Evolutionary conservation across 2,113 vertebrate species (phyloP).

Genomic region (Xenotilapia flavipinnis): DNA sequence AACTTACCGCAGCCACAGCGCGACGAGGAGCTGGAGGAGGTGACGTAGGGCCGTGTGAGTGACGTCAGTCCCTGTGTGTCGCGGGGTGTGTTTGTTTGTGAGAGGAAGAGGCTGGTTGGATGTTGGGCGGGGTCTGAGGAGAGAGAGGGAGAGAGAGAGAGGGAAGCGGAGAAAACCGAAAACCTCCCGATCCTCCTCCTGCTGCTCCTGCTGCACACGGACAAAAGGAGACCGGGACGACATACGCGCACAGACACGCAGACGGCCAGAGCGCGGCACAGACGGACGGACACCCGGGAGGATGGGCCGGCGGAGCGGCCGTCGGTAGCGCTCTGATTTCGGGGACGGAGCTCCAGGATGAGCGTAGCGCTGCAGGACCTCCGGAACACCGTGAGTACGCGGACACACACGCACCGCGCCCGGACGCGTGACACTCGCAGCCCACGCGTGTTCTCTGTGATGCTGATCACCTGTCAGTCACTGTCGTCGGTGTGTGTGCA

Average conservation of each 20-base stretch:
- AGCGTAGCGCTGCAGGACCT: constrained; percentile 68
- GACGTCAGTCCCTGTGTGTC: constrained; percentile 42
- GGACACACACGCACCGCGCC: neutral
- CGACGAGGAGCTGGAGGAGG: neutral
- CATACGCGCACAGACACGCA: neutral
- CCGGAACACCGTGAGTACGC: constrained; percentile 58
- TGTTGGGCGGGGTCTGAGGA: constrained; percentile 52
- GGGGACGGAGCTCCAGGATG: constrained; percentile 57
- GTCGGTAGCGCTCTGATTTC: constrained; percentile 48
- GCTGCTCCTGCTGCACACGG: neutral
- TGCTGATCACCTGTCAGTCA: constrained; percentile 21
- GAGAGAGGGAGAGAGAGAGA: neutral
- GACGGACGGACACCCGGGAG: neutral
- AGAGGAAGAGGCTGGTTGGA: constrained; percentile 58
- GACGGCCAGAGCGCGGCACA: neutral
- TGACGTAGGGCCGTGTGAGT: constrained; percentile 21
- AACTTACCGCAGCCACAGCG: neutral
- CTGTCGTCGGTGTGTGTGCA: neutral
- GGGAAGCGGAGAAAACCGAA: neutral
- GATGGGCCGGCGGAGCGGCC: constrained; percentile 44
- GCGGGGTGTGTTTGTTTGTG: constrained; percentile 62
- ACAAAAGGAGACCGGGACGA: neutral
- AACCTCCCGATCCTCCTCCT: neutral
- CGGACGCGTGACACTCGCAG: neutral
- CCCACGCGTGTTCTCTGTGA: neutral